phyloP scores from a whole-genome alignment of 2,113 vertebrate species.

The Actinemys pallida region DNA sequence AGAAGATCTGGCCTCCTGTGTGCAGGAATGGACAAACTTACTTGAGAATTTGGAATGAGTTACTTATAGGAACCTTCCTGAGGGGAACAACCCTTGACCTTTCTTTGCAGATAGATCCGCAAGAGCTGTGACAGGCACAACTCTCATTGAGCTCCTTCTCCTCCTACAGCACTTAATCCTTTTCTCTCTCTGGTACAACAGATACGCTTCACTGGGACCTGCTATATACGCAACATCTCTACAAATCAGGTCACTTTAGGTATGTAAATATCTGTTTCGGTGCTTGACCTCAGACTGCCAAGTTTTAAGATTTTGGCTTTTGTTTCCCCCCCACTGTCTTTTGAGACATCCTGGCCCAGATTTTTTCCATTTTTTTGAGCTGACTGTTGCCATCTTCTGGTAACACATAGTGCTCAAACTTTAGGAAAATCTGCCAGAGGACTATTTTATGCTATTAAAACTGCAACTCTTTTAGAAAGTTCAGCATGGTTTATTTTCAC shows the following conservation, averaged over 20 bases:
- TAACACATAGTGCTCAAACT: background rate
- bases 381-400: conserved; percentile 36
- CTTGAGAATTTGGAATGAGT: no score
- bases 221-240: background rate
- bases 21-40: no score
- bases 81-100: background rate
- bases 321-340: background rate
- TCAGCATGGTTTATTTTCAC: background rate
- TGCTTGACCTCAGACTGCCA: background rate
- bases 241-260: background rate
- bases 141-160: background rate
- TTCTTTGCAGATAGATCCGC: fast-evolving
- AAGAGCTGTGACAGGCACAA: background rate
- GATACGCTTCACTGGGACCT: background rate
- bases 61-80: no score
- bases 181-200: background rate
- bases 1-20: no score
- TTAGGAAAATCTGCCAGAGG: background rate
- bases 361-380: conserved; percentile 47
- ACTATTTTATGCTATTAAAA: background rate
- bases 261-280: background rate
- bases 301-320: background rate
- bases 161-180: background rate
- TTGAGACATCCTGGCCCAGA: fast-evolving
- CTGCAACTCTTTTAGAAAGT: background rate